phyloP scores from a whole-genome alignment of 2,797 vertebrate genomes.

The Chrysocyon brachyurus region DNA sequence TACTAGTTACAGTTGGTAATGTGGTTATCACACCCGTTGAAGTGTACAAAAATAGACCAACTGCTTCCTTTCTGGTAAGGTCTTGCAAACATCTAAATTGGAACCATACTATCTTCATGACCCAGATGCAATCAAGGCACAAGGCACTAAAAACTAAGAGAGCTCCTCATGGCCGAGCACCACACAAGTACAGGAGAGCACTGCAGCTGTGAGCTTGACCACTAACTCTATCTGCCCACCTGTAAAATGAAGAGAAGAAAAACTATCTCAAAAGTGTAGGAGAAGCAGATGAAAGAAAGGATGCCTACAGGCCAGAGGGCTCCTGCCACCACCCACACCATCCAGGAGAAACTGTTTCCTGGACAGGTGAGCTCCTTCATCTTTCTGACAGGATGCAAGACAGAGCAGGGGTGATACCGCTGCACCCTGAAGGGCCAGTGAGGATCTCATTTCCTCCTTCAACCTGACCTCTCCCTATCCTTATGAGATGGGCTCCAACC shows the following conservation, averaged over 20 bases:
- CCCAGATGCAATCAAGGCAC: not conserved
- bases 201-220: not conserved
- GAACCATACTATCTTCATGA: not conserved
- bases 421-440: not conserved
- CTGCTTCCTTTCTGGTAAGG: constrained; percentile 66
- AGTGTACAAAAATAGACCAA: constrained; percentile 76
- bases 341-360: not conserved
- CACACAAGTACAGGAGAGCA: not conserved
- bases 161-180: not conserved
- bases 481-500: not conserved
- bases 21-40: constrained; percentile 48
- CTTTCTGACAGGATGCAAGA: not conserved
- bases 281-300: not conserved
- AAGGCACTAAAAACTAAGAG: not conserved
- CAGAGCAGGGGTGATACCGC: not conserved
- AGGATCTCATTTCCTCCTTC: not conserved
- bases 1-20: constrained; percentile 49
- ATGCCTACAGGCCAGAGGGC: not conserved
- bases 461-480: not conserved
- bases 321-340: not conserved
- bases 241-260: not conserved
- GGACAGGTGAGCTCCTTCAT: not conserved
- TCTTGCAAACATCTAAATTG: constrained; percentile 29
- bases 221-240: not conserved
- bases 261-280: not conserved